Evolutionary conservation across 2,888 invertebrate species (phyloP), one percentile per base, ranked within the genome.

Genomic region (Xestia rhomboidea): DNA sequence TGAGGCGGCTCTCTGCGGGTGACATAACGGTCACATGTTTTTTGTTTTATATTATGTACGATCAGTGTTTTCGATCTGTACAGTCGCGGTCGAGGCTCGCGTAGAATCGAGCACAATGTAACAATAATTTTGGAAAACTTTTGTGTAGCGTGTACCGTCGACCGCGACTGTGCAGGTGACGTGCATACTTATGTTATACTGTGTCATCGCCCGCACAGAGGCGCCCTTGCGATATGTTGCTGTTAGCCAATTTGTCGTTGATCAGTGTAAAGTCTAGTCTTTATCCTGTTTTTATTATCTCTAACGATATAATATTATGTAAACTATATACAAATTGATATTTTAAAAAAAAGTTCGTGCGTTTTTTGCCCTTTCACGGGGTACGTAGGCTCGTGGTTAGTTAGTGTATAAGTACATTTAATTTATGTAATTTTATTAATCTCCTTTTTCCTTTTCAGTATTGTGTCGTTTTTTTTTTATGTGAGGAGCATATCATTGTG

Each of bases 191-290:
- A 66, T 66, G 82, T 77, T 82, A 44, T 72, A 76, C 71, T 71
- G 79, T 68, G 84, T 77, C 81, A 84, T 81, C 89, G 91, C 88
- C 92, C 91, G 91, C 93, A 85, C 88, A 88, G 90, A 86, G 93
- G 85, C 91, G 92, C 86, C 88, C 88, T 90, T 90, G 94, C 95
- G 94, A 92, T 93, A 93, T 92, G 93, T 95, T 94, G 95, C 95
- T 94, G 94, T 95, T 95, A 93, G 95, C 94, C 93, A 93, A 93
- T 91, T 95, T 94, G 94, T 95, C 95, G 95, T 96, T 96, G 94
- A 95, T 96, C 96, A 96, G 96, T 97, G 96, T 97, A 96, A 96
- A 95, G 96, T 97, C 97, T 97, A 97, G 97, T 97, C 97, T 96
- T 96, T 96, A 96, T 96, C 91, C 95, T 96, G 96, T 96, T 96